phyloP scores from a whole-genome alignment of 2,797 vertebrate genomes.

The Amniataba percoides region DNA sequence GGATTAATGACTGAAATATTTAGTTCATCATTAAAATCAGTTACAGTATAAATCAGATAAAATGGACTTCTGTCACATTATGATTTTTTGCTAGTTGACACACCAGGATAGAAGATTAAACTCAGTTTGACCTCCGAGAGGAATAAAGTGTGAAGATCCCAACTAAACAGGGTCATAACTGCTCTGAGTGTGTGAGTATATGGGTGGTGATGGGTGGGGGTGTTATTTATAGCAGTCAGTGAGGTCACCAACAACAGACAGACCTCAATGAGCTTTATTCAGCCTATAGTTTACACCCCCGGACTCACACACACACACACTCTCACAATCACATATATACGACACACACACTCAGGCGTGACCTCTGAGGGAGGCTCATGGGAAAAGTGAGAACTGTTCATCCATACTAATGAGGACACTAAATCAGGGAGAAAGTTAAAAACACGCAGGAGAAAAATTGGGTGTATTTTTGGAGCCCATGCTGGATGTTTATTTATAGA shows the following conservation, averaged over 20 bases:
- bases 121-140: constrained; percentile 53
- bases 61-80: not conserved
- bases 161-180: constrained; percentile 54
- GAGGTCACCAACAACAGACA: constrained; percentile 68
- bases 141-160: constrained; percentile 38
- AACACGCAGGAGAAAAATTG: constrained; percentile 16
- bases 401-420: constrained; percentile 70
- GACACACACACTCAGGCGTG: constrained; percentile 46
- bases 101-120: constrained; percentile 41
- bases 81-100: not conserved
- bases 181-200: constrained; percentile 21
- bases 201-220: not conserved
- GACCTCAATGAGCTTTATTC: constrained; percentile 70
- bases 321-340: constrained; percentile 32
- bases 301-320: constrained; percentile 7
- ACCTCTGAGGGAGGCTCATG: constrained; percentile 72
- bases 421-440: constrained; percentile 52
- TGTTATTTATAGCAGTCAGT: constrained; percentile 74
- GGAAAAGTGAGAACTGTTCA: constrained; percentile 71
- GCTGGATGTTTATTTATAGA: constrained; percentile 39
- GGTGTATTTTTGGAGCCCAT: constrained; percentile 26
- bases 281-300: constrained; percentile 57
- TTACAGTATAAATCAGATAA: not conserved
- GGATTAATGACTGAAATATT: not conserved
- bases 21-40: not conserved